Percentiles rank a stretch among this genome's conserved stretches.
phyloP scores from a whole-genome alignment of 2,113 vertebrate species.

The Trochalopteron elliotii region DNA sequence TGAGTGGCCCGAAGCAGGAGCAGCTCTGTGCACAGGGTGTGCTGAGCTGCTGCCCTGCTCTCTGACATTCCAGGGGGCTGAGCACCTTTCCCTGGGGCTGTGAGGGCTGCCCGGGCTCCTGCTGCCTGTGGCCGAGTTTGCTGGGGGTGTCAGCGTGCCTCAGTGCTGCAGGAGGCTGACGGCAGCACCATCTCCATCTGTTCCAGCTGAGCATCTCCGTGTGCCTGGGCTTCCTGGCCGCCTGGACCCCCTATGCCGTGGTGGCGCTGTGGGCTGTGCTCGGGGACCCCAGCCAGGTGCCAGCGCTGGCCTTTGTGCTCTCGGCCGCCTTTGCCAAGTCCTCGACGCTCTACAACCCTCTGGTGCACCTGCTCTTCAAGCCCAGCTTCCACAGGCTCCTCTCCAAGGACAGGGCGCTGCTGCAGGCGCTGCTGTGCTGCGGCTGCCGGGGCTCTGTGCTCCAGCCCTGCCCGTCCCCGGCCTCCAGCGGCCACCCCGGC shows the following conservation, averaged over 20 bases:
- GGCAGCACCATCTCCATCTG: fast-evolving
- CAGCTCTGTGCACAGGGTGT: fast-evolving
- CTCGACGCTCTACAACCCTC: conserved; percentile 83
- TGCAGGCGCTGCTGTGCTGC: conserved; percentile 34
- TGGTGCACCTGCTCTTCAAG: conserved; percentile 82
- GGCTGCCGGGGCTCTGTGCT: not conserved
- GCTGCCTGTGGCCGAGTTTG: not conserved
- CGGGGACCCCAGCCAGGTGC: conserved; percentile 65
- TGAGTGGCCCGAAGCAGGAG: fast-evolving
- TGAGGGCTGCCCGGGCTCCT: not conserved
- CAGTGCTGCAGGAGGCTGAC: fast-evolving
- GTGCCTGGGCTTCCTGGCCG: conserved; percentile 83
- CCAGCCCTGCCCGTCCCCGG: not conserved
- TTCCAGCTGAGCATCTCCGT: conserved; percentile 80
- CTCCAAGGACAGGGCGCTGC: conserved; percentile 14
- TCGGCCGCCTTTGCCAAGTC: conserved; percentile 83
- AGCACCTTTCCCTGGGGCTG: not conserved
- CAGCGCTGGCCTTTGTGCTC: conserved; percentile 78
- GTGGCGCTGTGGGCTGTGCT: conserved; percentile 81
- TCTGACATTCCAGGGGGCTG: not conserved
- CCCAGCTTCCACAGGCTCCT: conserved; percentile 81
- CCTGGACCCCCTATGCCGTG: conserved; percentile 85
- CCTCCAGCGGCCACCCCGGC: not conserved
- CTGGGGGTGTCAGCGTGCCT: fast-evolving
- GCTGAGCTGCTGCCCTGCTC: not conserved